A percentile compares a stretch with the other conserved stretches of the same genome.
phyloP scores from a whole-genome alignment of 2,113 vertebrate species.

The Upupa epops region DNA sequence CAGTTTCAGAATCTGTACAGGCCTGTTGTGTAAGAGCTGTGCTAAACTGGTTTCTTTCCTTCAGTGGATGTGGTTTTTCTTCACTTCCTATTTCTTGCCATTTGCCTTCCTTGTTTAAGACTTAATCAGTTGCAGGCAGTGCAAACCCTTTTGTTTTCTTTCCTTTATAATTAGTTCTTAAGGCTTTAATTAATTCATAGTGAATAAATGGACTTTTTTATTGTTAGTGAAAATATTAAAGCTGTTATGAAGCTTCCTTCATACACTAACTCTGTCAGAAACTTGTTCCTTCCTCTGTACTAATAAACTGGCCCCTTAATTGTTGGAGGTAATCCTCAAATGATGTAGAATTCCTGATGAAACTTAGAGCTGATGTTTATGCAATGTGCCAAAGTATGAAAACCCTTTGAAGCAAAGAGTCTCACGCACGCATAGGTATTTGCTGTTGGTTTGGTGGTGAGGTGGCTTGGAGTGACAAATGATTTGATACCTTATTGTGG shows the following conservation, averaged over 20 bases:
- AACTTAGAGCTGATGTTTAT: background rate
- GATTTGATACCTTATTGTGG: background rate
- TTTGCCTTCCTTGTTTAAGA: background rate
- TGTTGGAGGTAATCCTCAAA: background rate
- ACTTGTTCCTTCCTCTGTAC: background rate
- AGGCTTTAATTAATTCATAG: background rate
- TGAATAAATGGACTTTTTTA: background rate
- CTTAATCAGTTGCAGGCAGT: background rate
- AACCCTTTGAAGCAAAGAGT: background rate
- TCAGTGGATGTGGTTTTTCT: background rate
- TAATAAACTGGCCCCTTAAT: background rate
- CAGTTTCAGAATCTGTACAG: background rate
- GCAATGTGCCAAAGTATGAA: background rate
- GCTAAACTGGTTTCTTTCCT: background rate
- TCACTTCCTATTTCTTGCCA: accelerated
- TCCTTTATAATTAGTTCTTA: background rate
- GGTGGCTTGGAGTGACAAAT: background rate
- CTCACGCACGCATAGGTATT: background rate
- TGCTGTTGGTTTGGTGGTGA: background rate
- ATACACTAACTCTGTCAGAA: background rate
- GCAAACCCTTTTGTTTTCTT: background rate
- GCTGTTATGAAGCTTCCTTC: background rate
- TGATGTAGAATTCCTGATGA: background rate
- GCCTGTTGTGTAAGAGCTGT: background rate
- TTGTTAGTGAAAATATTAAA: background rate